Conservation (phyloP, 2,888 invertebrate genomes). For the Euphydryas editha region DNA sequence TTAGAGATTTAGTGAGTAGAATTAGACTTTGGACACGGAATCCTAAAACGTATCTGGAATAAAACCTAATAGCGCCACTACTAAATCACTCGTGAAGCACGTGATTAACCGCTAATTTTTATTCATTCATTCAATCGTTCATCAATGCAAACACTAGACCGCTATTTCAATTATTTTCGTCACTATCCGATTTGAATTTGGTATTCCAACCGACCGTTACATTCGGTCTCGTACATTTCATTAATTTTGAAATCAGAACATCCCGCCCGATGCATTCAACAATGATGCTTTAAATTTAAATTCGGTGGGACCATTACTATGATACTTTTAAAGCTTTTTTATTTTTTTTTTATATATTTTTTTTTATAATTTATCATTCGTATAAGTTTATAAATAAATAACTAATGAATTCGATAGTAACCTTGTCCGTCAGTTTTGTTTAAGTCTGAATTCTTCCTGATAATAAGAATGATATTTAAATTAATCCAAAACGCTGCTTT, state of each 20-base stretch:
- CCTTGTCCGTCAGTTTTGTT: too few relatives aligned
- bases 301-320: slow-evolving; percentile 28
- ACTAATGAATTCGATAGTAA: too few relatives aligned
- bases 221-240: slow-evolving; percentile 43
- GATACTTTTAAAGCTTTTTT: background rate
- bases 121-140: slow-evolving; percentile 35
- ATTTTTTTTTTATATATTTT: too few relatives aligned
- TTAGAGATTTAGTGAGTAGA: too few relatives aligned
- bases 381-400: too few relatives aligned
- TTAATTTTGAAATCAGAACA: slow-evolving; percentile 47
- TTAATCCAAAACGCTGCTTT: too few relatives aligned
- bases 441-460: too few relatives aligned
- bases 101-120: slow-evolving; percentile 33
- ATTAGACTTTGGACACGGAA: background rate
- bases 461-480: too few relatives aligned
- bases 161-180: slow-evolving; percentile 40
- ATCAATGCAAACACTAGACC: slow-evolving; percentile 29
- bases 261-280: slow-evolving; percentile 34
- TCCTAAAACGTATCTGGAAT: background rate
- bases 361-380: background rate
- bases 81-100: slow-evolving; percentile 3
- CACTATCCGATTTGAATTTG: slow-evolving; percentile 44
- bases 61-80: background rate
- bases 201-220: slow-evolving; percentile 42
- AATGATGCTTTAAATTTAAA: slow-evolving; percentile 42